Percentiles rank a stretch among this genome's conserved stretches.
Evolutionary conservation across 2,888 invertebrate species (phyloP).

Genomic region (Liposcelis brunnea): DNA sequence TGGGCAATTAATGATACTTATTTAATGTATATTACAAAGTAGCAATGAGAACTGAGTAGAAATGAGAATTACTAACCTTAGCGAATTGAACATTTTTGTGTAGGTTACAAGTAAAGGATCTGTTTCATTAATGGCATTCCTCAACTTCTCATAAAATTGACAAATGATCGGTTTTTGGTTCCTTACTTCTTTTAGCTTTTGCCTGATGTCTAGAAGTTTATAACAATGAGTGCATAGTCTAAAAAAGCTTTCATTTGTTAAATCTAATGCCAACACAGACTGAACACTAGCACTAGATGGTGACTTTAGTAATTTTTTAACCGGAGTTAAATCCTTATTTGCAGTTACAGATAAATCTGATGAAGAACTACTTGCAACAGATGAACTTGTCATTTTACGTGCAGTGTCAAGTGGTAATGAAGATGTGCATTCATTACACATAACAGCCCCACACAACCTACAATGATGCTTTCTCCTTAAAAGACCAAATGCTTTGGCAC

Average conservation of each 20-base stretch:
- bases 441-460: slow-evolving; percentile 79
- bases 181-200: slow-evolving; percentile 65
- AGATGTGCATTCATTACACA: slow-evolving; percentile 81
- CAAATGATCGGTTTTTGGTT: slow-evolving; percentile 62
- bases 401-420: slow-evolving; percentile 67
- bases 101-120: slow-evolving; percentile 34
- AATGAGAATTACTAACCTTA: slow-evolving; percentile 31
- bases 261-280: slow-evolving; percentile 22
- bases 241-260: slow-evolving; percentile 25
- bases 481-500: slow-evolving; percentile 74
- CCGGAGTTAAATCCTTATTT: not conserved
- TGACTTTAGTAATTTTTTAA: slow-evolving; percentile 23
- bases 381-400: slow-evolving; percentile 33
- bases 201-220: slow-evolving; percentile 57
- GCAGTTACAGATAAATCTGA: no score
- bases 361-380: no score
- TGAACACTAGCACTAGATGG: slow-evolving; percentile 34
- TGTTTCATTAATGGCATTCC: slow-evolving; percentile 57
- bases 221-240: slow-evolving; percentile 62
- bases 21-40: no score
- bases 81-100: slow-evolving; percentile 38
- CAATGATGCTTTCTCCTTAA: slow-evolving; percentile 91
- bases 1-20: no score
- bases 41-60: no score
- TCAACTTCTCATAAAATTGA: slow-evolving; percentile 68